Base-by-base conservation (phyloP, 35 echinoderm and acorn worm genomes). In the Apostichopus parvimensis region DNA sequence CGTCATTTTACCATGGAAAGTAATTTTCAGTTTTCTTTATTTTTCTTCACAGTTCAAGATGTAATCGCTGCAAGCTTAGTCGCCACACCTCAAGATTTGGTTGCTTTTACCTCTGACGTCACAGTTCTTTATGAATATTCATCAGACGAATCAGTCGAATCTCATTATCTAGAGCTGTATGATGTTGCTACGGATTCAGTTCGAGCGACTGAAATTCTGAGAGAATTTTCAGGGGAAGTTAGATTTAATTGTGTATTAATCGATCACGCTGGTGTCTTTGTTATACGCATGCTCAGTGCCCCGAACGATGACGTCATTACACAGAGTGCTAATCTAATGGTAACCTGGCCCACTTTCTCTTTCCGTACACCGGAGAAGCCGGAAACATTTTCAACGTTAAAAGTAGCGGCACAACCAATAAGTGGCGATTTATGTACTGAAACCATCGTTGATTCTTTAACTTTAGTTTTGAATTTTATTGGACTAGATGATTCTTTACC, bases 81-180 rank as follows among this genome's bases (percentile, higher is more conserved):
- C 13, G 15, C 18, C 24, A 73, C 70, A 11, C 72, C 89, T 23
- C 34, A 13, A 12, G 21, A 57, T 23, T 14, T 57, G 17, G 89
- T 91, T 0, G 89, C 89, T 52, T 25, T 91, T 22, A 79, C 56
- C 24, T 77, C 72, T 77, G 68, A 91, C 89, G 72, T 91, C n/a
- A 76, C 24, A 77, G 14, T 91, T 59, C 21, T 5, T 53, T 91
- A 91, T 76, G 70, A 91, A 79, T 57, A 77, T 57, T 77, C 73
- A 79, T 79, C 52, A 61, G 72, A 91, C 57, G 70, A 78, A 13
- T 59, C 89, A 11, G 14, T 25, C 8, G 4, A 9, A 4, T 14
- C 57, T 65, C 86, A 28, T 13, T 58, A 23, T 24, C 24, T 88
- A 65, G 57, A 88, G 18, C 66, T 88, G 58, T 88, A 72, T 73